A percentile compares a stretch with the other conserved stretches of the same genome.
Evolutionary conservation across 1,140 invertebrate species (phyloP).

Genomic region (Bombus confusus): DNA sequence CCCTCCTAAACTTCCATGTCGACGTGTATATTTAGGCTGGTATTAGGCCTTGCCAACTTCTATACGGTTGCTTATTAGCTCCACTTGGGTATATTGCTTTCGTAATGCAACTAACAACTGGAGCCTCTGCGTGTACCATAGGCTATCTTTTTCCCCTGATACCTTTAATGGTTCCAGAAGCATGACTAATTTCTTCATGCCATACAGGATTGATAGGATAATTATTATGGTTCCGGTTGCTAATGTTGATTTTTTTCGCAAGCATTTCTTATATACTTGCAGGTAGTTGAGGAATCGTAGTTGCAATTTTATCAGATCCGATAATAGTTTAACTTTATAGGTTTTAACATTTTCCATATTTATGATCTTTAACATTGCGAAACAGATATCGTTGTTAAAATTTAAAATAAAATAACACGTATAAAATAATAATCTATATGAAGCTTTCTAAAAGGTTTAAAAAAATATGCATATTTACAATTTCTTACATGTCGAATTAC

Average conservation of each 20-base stretch:
- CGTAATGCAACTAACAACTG: constrained; percentile 58
- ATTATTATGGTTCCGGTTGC: background rate
- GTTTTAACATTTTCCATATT: background rate
- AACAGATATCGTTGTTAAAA: background rate
- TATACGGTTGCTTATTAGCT: constrained; percentile 71
- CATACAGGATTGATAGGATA: background rate
- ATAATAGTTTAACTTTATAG: background rate
- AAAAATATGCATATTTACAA: too few species aligned
- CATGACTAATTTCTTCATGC: constrained; percentile 15
- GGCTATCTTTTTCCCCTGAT: background rate
- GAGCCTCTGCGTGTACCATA: constrained; percentile 20
- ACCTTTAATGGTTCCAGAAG: constrained; percentile 37
- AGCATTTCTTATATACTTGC: background rate
- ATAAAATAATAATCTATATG: background rate
- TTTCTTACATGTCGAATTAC: too few species aligned
- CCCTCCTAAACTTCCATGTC: constrained; percentile 24
- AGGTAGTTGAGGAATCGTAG: background rate
- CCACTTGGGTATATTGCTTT: constrained; percentile 65
- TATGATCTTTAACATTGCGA: background rate
- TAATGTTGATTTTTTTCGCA: constrained; percentile 16
- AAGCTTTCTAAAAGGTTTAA: too few species aligned
- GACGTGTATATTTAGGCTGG: constrained; percentile 72
- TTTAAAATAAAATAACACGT: background rate
- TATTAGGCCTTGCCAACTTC: constrained; percentile 64
- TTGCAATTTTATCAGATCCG: background rate